phyloP scores from a whole-genome alignment of 2,888 invertebrate species.

The Ecliptopera silaceata region DNA sequence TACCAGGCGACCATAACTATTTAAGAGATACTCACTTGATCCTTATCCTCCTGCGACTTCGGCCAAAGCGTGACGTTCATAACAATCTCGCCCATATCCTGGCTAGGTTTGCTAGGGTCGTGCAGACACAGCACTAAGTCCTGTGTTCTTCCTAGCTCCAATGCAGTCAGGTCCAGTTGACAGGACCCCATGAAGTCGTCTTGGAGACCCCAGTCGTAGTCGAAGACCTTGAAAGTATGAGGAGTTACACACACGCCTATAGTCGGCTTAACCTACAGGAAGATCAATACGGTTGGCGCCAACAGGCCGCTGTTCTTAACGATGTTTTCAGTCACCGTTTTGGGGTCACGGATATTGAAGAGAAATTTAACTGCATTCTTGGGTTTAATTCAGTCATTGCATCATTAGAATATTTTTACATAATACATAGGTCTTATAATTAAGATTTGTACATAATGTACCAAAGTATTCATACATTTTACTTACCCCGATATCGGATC shows the following conservation, averaged over 20 bases:
- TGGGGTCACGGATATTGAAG: too few relatives aligned
- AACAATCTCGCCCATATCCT: slow-evolving; percentile 92
- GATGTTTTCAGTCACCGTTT: too few relatives aligned
- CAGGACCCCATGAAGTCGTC: slow-evolving; percentile 99
- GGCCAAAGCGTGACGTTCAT: slow-evolving; percentile 94
- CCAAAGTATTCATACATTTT: too few relatives aligned
- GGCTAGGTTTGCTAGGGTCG: slow-evolving; percentile 87
- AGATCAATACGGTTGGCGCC: too few relatives aligned
- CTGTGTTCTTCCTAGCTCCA: slow-evolving; percentile 89
- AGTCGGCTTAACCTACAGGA: neutral
- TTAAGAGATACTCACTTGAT: slow-evolving; percentile 85
- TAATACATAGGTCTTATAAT: too few relatives aligned
- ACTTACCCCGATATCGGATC: too few relatives aligned
- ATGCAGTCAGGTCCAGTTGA: slow-evolving; percentile 90
- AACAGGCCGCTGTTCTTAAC: too few relatives aligned
- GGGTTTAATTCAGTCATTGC: too few relatives aligned
- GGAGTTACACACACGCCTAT: too few relatives aligned
- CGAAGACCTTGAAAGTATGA: slow-evolving; percentile 88
- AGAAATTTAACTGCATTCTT: too few relatives aligned
- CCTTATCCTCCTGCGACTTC: slow-evolving; percentile 96
- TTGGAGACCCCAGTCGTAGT: slow-evolving; percentile 98
- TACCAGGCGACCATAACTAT: slow-evolving; percentile 17
- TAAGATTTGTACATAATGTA: too few relatives aligned
- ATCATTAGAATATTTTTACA: too few relatives aligned
- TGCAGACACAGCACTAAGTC: slow-evolving; percentile 91